These are phyloP conservation scores for Crotalus helleri DNA, from an alignment of 2,113 vertebrate genomes.

Conservation along the genomic window DNA sequence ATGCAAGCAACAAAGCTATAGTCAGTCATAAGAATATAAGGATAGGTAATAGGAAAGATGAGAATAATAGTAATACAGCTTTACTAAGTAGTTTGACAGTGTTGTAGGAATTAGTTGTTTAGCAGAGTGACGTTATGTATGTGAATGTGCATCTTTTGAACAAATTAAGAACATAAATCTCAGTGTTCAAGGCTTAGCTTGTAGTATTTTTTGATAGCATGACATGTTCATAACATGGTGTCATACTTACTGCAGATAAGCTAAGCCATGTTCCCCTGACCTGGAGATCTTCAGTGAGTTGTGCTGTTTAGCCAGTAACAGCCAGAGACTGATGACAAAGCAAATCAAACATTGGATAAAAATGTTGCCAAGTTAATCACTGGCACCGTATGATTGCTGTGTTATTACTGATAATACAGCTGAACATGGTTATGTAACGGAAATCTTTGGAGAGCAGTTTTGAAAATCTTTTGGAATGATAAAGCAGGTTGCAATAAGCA, in stretches of 20 bases:
- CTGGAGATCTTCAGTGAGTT: not conserved
- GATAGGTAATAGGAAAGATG: too few species aligned
- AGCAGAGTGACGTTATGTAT: not conserved
- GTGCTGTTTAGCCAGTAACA: not conserved
- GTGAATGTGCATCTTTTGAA: not conserved
- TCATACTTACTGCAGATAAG: not conserved
- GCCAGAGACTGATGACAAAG: not conserved
- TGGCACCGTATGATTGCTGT: not conserved
- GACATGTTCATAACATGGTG: not conserved
- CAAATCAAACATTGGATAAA: not conserved
- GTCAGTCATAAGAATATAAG: too few species aligned
- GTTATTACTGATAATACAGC: not conserved
- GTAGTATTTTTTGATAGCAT: not conserved
- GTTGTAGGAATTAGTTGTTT: too few species aligned
- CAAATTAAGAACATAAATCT: not conserved
- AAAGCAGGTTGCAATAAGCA: not conserved
- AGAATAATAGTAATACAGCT: too few species aligned
- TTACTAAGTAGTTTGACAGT: too few species aligned
- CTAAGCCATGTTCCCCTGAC: not conserved
- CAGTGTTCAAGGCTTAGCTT: not conserved
- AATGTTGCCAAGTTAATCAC: not conserved
- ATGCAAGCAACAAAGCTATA: too few species aligned
- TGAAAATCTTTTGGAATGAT: not conserved
- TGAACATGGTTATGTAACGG: too few species aligned
- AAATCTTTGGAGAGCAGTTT: not conserved